These are phyloP conservation scores for Drosophila sproati DNA, from an alignment of 1,140 invertebrate genomes.

Conservation along the genomic window DNA sequence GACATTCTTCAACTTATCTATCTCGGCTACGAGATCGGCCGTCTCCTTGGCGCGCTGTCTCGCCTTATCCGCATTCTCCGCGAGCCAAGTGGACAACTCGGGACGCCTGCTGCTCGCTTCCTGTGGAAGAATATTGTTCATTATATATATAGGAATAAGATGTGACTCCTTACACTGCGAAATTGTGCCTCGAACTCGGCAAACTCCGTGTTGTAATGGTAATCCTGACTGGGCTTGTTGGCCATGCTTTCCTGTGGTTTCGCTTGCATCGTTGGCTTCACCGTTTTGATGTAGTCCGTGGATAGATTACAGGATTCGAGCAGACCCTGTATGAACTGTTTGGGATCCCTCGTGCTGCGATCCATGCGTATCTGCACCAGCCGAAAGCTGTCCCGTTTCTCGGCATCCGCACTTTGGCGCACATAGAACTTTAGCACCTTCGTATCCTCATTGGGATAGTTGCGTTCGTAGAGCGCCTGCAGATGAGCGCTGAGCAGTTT, in stretches of 20 bases:
- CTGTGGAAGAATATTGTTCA: conserved; percentile 17
- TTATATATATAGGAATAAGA: neutral
- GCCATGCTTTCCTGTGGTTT: conserved; percentile 34
- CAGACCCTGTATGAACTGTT: conserved; percentile 91
- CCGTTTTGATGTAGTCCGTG: conserved; percentile 92
- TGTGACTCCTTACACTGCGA: conserved; percentile 39
- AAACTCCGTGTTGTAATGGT: conserved; percentile 65
- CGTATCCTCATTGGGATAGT: conserved; percentile 85
- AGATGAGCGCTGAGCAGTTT: conserved; percentile 94
- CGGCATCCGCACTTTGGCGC: conserved; percentile 86
- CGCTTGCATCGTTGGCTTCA: conserved; percentile 71
- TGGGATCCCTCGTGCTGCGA: conserved; percentile 86
- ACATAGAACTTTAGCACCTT: conserved; percentile 90
- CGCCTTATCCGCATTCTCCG: conserved; percentile 88
- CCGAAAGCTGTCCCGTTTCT: conserved; percentile 86
- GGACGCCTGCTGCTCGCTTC: conserved; percentile 69
- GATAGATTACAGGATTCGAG: conserved; percentile 92
- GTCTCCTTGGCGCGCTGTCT: conserved; percentile 87
- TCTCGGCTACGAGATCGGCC: conserved; percentile 88
- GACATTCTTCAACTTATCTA: conserved; percentile 86
- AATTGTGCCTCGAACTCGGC: conserved; percentile 62
- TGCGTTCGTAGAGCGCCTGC: conserved; percentile 89
- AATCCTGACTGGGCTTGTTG: conserved; percentile 62
- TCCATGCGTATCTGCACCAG: conserved; percentile 87
- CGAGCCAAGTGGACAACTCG: conserved; percentile 86